Evolutionary conservation across 2,113 vertebrate species (phyloP).

Genomic region (Petromus typicus): DNA sequence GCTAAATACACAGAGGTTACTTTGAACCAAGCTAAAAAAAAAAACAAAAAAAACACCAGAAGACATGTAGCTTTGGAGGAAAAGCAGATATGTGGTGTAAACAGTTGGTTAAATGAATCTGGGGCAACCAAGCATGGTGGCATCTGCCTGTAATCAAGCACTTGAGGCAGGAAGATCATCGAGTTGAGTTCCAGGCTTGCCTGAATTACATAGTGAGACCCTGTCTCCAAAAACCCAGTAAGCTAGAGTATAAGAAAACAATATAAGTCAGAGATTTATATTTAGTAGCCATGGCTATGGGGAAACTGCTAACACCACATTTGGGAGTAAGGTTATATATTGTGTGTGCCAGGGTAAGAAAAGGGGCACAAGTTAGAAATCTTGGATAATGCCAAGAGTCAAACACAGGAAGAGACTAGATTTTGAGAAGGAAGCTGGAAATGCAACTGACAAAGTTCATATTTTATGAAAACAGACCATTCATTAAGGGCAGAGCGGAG

Average conservation of each 20-base stretch:
- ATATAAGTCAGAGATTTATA: background rate
- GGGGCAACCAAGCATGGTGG: background rate
- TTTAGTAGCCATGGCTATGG: background rate
- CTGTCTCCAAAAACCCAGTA: background rate
- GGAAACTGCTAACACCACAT: background rate
- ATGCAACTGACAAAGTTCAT: background rate
- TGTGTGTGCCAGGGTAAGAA: background rate
- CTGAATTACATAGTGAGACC: background rate
- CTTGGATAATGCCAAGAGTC: background rate
- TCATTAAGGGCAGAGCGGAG: background rate
- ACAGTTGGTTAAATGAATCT: background rate
- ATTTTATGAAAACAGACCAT: background rate
- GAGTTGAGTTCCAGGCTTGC: too few relatives aligned
- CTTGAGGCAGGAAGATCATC: background rate
- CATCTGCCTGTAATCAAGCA: background rate
- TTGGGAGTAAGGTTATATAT: background rate
- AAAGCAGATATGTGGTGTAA: background rate
- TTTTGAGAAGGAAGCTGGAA: background rate
- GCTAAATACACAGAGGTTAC: background rate
- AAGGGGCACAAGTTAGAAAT: background rate
- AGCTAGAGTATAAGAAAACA: background rate
- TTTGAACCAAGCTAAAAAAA: background rate
- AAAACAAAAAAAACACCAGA: too few relatives aligned
- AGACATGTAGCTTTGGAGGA: background rate
- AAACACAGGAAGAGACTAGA: background rate